Evolutionary conservation across 2,888 invertebrate genomes (phyloP).

Genomic region (Ornithoptera alexandrae): DNA sequence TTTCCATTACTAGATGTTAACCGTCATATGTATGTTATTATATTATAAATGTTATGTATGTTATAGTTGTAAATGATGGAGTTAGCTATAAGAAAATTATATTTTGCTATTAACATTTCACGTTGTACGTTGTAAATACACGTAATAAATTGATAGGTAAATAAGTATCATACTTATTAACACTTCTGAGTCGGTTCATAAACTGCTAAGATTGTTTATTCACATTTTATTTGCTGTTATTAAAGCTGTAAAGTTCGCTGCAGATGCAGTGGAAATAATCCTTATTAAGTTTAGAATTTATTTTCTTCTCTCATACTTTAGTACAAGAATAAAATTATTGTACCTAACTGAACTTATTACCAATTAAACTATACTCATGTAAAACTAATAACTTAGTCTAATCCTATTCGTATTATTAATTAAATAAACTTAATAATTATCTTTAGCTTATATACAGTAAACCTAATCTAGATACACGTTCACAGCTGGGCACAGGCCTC

Average conservation of each 20-base stretch:
- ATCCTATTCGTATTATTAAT: not conserved
- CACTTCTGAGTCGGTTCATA: not conserved
- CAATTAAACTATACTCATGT: not conserved
- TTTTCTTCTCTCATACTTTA: slow-evolving; percentile 1
- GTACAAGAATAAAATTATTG: not conserved
- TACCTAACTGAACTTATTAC: not conserved
- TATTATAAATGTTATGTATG: too few species aligned
- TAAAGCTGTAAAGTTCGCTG: slow-evolving; percentile 19
- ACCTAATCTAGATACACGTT: too few species aligned
- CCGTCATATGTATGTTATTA: too few species aligned
- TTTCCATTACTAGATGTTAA: too few species aligned
- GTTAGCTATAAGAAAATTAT: too few species aligned
- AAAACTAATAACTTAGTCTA: not conserved
- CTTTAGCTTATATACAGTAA: too few species aligned
- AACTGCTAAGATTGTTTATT: slow-evolving; percentile 1
- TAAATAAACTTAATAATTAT: not conserved
- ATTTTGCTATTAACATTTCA: too few species aligned
- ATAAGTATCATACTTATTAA: too few species aligned
- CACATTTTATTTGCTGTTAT: slow-evolving; percentile 13
- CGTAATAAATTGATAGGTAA: too few species aligned
- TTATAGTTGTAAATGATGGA: too few species aligned
- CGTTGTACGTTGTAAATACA: too few species aligned
- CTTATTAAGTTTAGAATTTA: slow-evolving; percentile 21
- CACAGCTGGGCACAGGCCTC: too few species aligned
- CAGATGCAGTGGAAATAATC: slow-evolving; percentile 13